Percentiles rank a stretch among this genome's conserved stretches.
Conservation (phyloP, 2,888 invertebrate species). For the Megamerina dolium region DNA sequence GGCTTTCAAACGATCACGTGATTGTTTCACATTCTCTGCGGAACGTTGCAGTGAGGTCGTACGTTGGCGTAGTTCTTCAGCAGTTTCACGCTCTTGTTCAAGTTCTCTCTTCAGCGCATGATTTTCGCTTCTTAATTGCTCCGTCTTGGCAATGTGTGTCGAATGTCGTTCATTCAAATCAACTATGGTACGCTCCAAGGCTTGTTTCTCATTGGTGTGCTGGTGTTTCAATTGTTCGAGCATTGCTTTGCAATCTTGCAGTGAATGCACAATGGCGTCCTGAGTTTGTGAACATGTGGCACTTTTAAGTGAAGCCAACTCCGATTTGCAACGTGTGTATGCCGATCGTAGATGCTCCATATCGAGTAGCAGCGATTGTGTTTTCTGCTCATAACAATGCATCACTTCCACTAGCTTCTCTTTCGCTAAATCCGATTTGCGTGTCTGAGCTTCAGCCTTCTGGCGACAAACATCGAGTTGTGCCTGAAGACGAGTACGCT, state of each 20-base stretch:
- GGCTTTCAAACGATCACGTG: conserved; percentile 42
- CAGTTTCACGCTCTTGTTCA: conserved; percentile 22
- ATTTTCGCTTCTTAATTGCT: conserved; percentile 23
- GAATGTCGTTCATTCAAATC: conserved; percentile 22
- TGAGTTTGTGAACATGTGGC: conserved; percentile 20
- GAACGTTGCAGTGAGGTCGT: conserved; percentile 31
- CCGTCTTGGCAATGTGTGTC: conserved; percentile 1
- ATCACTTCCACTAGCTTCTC: conserved; percentile 69
- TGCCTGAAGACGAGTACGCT: conserved; percentile 43
- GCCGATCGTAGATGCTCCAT: conserved; percentile 46
- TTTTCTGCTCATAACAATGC: conserved; percentile 67
- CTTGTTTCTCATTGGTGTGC: conserved; percentile 63
- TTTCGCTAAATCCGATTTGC: conserved; percentile 65
- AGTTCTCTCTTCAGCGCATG: conserved; percentile 27
- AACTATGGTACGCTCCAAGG: conserved; percentile 47
- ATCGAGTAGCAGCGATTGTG: conserved; percentile 50
- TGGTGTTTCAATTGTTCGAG: conserved; percentile 70
- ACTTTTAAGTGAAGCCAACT: conserved; percentile 38
- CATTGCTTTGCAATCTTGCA: conserved; percentile 69
- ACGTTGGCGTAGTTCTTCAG: conserved; percentile 27
- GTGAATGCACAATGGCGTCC: conserved; percentile 54
- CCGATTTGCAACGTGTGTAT: conserved; percentile 43
- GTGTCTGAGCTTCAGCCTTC: conserved; percentile 50
- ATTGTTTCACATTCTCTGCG: conserved; percentile 38
- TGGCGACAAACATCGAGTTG: conserved; percentile 43